Conservation (phyloP, 1,140 invertebrate genomes). For the Antheraea mylitta region DNA sequence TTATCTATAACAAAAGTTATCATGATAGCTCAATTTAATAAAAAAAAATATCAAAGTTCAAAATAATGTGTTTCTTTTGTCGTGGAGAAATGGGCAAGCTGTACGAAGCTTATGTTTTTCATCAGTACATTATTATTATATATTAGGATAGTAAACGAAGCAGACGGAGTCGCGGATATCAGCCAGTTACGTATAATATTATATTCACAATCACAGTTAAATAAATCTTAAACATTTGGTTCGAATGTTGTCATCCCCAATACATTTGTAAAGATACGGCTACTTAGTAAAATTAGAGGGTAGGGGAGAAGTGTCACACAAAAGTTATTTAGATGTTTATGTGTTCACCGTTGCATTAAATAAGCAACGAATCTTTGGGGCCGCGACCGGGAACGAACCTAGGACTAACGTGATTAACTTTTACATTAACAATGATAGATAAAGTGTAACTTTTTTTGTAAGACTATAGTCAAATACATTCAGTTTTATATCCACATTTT, state of each 20-base stretch:
- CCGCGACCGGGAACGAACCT: constrained; percentile 39
- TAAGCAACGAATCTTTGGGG: constrained; percentile 66
- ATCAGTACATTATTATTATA: too few species aligned
- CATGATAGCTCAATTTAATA: too few species aligned
- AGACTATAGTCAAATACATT: too few species aligned
- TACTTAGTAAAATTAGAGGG: constrained; percentile 75
- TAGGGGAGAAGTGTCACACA: constrained; percentile 68
- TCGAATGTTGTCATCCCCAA: constrained; percentile 44
- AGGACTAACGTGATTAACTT: constrained; percentile 68
- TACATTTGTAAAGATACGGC: constrained; percentile 68
- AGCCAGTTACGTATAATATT: neutral
- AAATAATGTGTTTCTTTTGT: too few species aligned
- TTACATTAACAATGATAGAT: constrained; percentile 51
- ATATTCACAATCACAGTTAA: constrained; percentile 5
- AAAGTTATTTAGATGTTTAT: constrained; percentile 78
- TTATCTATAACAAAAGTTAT: too few species aligned
- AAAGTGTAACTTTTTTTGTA: too few species aligned
- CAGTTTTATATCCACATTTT: too few species aligned
- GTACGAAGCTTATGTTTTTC: too few species aligned
- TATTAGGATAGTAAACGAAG: too few species aligned
- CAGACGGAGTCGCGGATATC: too few species aligned
- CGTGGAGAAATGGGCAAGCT: too few species aligned
- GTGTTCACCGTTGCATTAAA: constrained; percentile 75
- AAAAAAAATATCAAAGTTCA: too few species aligned
- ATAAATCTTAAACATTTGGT: constrained; percentile 45